Base-by-base conservation (phyloP, 1,140 invertebrate genomes). In the Cylas formicarius region DNA sequence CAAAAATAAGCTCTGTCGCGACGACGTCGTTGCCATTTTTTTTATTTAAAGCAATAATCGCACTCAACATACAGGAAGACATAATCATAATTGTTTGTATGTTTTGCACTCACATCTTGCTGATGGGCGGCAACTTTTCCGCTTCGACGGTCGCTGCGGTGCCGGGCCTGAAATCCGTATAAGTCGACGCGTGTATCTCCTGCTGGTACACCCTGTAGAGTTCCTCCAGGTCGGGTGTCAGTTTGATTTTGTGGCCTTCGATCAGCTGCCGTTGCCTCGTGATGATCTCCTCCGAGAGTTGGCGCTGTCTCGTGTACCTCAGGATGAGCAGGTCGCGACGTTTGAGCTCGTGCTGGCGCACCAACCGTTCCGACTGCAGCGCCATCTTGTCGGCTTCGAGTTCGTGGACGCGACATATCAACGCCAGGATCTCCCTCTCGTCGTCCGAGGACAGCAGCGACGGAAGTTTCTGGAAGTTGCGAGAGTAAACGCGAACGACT, bases 381-480 rank as follows among this genome's bases (percentile, higher is more conserved):
- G 90, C 89, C 64, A 90, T 79, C 67, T 91, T 94, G 61, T 92
- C 86, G 1, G 90, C 89, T 69, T 95, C 90, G 19, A 94, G 68
- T 67, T 93, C 87, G 61, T 94, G 90, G 4, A 93, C 84, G 49
- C 85, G 75, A 57, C 88, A 88, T 56, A 94, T 78, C 14, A 94
- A 67, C 8, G 81, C 77, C 11, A 92, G 67, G 21, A 94, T 76
- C 56, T 94, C 90, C 29, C 84, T 73, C 65, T 94, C 90, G 42
- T 91, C 87, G 27, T 88, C 83, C 34, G 82, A 88, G 55, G 77
- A 88, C 24, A 90, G 82, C 39, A 82, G 75, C 22, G 80, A 80
- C 10, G 88, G 88, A 24, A 92, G 70, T 69, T 86, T 84, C 87
- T 90, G 56, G 6, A 58, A 54, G 41, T 36, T 13, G 13, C 13